Evolutionary conservation across 2,113 vertebrate genomes (phyloP), one percentile per base, ranked within the genome.

Genomic region (Pseudorectes ferrugineus): DNA sequence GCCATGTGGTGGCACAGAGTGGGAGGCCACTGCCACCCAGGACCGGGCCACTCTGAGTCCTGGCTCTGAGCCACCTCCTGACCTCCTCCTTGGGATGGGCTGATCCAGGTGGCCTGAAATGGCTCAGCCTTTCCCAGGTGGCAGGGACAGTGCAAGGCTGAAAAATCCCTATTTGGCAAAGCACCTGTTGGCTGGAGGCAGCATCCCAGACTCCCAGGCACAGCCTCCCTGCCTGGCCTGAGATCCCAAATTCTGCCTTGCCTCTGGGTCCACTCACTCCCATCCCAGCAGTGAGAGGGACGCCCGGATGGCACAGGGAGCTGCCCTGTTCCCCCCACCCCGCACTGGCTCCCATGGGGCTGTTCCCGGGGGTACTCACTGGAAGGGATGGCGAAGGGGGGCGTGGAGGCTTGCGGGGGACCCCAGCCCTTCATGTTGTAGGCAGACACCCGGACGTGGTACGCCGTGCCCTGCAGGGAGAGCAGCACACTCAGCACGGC

Each of bases 371-470:
- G 46, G 43, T 85, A 98, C 98, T 98, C 97, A 99, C 99, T 99
- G 90, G 99, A 99, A 52, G 99, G 98, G 71, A 97, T 95, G 36
- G 98, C 98, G 8, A 97, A 99, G 40, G 97, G 87, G 33, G 99
- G 99, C 51, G 96, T 66, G 4, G 98, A 98, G 63, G 95, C 78
- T 35, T 98, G 98, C 0, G 98, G 96, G 35, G 98, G 96, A 18
- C 99, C 98, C 99, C 99, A 99, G 45, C 99, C 99, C 94, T 99
- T 99, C 99, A 99, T 99, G 96, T 99, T 99, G 97, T 99, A 99
- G 48, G 99, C 98, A 7, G 98, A 98, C 66, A 99, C 99, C 45
- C 98, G 98, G 83, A 99, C 96, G 4, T 99, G 99, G 96, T 99
- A 99, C 16, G 96, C 91, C 0, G 96, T 97, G 73, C 98, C 98